phyloP scores from a whole-genome alignment of 2,113 vertebrate genomes.

The Burhinus bistriatus region DNA sequence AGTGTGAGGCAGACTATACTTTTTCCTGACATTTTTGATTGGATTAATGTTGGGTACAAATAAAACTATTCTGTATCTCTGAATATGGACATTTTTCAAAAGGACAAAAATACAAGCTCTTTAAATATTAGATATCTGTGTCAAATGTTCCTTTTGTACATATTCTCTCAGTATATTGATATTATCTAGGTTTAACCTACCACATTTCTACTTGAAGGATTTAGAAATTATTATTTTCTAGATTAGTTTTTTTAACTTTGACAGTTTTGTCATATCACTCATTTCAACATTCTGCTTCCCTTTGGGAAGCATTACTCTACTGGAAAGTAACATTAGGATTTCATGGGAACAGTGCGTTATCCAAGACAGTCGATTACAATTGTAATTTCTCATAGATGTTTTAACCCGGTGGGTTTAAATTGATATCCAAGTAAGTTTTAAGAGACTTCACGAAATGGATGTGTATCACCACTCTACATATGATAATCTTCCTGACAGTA shows the following conservation, averaged over 20 bases:
- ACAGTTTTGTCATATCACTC: neutral
- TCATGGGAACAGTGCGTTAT: neutral
- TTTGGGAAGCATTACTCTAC: constrained; percentile 9
- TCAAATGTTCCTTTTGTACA: neutral
- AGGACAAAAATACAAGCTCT: neutral
- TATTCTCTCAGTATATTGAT: neutral
- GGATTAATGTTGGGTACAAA: neutral
- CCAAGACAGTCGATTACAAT: constrained; percentile 19
- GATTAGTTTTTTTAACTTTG: neutral
- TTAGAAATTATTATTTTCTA: neutral
- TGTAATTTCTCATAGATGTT: constrained; percentile 50
- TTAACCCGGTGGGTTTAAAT: neutral
- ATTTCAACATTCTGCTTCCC: constrained; percentile 14
- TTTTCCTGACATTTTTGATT: constrained; percentile 7
- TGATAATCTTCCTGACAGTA: neutral
- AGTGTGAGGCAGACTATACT: neutral
- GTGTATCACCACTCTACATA: neutral
- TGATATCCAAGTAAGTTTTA: constrained; percentile 9
- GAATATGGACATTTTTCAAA: constrained; percentile 19
- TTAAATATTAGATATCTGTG: neutral
- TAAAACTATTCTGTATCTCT: neutral
- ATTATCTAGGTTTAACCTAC: neutral
- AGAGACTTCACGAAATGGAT: constrained; percentile 2
- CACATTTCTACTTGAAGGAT: neutral
- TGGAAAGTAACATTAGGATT: constrained; percentile 29